A percentile compares a stretch with the other conserved stretches of the same genome.
phyloP scores from a whole-genome alignment of 2,113 vertebrate genomes.

The Hippoglossus stenolepis region DNA sequence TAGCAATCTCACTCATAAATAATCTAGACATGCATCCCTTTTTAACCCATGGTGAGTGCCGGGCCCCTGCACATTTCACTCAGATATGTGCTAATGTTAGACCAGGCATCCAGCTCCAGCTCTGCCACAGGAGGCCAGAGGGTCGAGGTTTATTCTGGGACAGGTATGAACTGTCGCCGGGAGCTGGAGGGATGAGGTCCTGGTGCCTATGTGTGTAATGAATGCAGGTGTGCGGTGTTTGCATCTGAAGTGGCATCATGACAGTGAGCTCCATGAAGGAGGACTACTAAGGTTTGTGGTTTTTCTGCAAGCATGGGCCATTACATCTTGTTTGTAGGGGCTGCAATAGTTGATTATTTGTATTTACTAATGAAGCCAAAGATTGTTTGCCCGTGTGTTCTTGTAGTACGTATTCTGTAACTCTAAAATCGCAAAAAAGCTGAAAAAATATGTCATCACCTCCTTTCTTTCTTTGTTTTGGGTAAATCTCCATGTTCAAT shows the following conservation, averaged over 20 bases:
- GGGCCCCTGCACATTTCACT: slow-evolving; percentile 40
- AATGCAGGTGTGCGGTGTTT: background rate
- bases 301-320: no score
- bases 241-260: background rate
- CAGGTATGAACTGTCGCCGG: slow-evolving; percentile 49
- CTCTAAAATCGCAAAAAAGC: no score
- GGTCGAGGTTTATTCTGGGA: slow-evolving; percentile 65
- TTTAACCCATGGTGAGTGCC: slow-evolving; percentile 36
- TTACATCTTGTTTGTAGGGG: no score
- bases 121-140: slow-evolving; percentile 38
- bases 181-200: background rate
- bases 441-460: no score
- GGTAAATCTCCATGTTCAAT: no score
- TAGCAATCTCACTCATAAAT: slow-evolving; percentile 53
- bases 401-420: no score
- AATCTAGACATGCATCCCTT: slow-evolving; percentile 48
- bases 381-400: no score
- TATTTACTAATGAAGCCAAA: no score
- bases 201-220: background rate
- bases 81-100: slow-evolving; percentile 73
- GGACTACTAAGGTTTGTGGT: no score
- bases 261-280: background rate
- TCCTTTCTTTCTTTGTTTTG: no score
- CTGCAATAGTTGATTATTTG: no score
- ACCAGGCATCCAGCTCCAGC: slow-evolving; percentile 40